Conservation (phyloP, 2,888 invertebrate species). For the Synanthedon vespiformis region DNA sequence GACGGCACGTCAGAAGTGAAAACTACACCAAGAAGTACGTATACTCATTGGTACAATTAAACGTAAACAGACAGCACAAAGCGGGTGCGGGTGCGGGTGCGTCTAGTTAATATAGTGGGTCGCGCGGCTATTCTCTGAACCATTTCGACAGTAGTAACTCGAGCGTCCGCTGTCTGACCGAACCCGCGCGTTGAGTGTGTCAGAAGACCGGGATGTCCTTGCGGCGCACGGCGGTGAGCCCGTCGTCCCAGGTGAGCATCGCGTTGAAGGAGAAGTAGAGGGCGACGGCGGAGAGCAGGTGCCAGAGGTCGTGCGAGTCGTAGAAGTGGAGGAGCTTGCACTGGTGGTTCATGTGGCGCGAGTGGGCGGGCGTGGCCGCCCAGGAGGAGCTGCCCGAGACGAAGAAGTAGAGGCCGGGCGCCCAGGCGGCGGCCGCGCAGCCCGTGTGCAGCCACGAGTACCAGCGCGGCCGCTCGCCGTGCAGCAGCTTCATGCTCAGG, state of each 20-base stretch:
- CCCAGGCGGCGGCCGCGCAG: conserved; percentile 76
- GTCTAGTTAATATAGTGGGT: too few species aligned
- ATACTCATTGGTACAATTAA: too few species aligned
- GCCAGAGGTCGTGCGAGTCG: conserved; percentile 91
- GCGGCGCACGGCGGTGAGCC: conserved; percentile 77
- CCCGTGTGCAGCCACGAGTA: conserved; percentile 76
- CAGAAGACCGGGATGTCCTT: conserved; percentile 85
- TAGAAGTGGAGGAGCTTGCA: conserved; percentile 80
- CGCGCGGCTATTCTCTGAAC: too few species aligned
- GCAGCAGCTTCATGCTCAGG: conserved; percentile 84
- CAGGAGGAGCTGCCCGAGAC: conserved; percentile 31
- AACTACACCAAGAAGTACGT: too few species aligned
- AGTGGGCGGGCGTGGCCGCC: conserved; percentile 76
- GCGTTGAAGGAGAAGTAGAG: conserved; percentile 88
- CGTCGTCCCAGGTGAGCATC: conserved; percentile 86
- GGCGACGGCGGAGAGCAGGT: conserved; percentile 84
- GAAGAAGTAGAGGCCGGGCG: conserved; percentile 73
- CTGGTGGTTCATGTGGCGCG: conserved; percentile 68
- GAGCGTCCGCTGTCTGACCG: too few species aligned
- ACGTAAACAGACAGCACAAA: too few species aligned
- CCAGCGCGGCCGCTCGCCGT: conserved; percentile 73
- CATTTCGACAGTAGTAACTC: too few species aligned
- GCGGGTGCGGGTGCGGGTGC: too few species aligned
- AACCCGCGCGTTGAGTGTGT: too few species aligned
- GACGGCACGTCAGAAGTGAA: too few species aligned